A percentile compares a stretch with the other conserved stretches of the same genome.
Evolutionary conservation across 1,140 invertebrate species (phyloP).

Genomic region (Aphaenogaster floridana): DNA sequence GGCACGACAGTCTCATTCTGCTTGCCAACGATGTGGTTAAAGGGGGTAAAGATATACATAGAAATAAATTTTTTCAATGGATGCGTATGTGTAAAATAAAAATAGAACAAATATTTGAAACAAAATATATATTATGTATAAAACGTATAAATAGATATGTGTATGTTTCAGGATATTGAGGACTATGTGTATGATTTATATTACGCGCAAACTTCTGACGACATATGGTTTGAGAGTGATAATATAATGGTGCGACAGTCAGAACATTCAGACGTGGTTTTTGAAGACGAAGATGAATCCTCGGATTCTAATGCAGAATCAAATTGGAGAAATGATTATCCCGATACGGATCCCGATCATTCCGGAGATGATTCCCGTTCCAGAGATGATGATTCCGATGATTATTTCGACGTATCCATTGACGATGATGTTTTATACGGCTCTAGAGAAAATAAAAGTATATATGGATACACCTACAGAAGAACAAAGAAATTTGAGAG

Average conservation of each 20-base stretch:
- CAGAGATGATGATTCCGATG: slow-evolving; percentile 79
- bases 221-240: slow-evolving; percentile 71
- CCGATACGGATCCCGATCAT: slow-evolving; percentile 83
- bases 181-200: slow-evolving; percentile 84
- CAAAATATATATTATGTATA: neutral
- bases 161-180: slow-evolving; percentile 67
- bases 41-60: too few species aligned
- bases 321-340: slow-evolving; percentile 87
- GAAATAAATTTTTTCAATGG: too few species aligned
- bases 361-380: slow-evolving; percentile 75
- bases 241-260: slow-evolving; percentile 66
- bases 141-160: neutral
- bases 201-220: slow-evolving; percentile 73
- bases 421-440: slow-evolving; percentile 82
- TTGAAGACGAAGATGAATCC: slow-evolving; percentile 80
- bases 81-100: neutral
- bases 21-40: too few species aligned
- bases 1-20: too few species aligned
- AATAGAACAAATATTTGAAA: neutral
- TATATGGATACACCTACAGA: slow-evolving; percentile 87
- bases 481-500: slow-evolving; percentile 80
- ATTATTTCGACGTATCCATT: slow-evolving; percentile 78
- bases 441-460: slow-evolving; percentile 82
- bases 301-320: slow-evolving; percentile 88
- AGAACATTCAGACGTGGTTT: slow-evolving; percentile 68